Conservation (phyloP, 2,113 vertebrate species). For the Synchiropus splendidus region DNA sequence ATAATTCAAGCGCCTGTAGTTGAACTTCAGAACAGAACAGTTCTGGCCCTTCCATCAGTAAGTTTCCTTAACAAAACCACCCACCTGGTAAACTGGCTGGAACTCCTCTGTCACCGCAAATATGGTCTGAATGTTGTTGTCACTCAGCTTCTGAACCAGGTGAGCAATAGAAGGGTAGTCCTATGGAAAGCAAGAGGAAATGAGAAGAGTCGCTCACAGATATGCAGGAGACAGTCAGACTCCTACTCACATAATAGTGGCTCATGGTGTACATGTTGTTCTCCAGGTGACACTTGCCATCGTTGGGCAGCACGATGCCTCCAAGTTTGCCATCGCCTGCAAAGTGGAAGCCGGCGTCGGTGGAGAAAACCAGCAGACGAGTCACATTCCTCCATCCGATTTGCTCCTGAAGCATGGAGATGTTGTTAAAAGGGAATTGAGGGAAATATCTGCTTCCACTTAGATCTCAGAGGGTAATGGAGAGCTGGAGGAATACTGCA, state of each 20-base stretch:
- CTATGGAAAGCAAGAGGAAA: constrained; percentile 46
- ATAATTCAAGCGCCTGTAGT: too few species aligned
- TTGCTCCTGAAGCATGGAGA: constrained; percentile 71
- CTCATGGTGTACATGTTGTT: constrained; percentile 92
- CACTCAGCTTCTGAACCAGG: constrained; percentile 94
- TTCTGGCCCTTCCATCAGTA: too few species aligned
- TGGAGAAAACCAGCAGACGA: constrained; percentile 94
- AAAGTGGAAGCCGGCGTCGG: constrained; percentile 96
- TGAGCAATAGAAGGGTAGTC: constrained; percentile 98
- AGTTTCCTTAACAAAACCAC: constrained; percentile 1
- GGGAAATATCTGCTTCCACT: background rate
- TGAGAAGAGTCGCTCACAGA: background rate
- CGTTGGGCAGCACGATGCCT: constrained; percentile 95
- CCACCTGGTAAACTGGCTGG: constrained; percentile 90
- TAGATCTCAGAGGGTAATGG: background rate
- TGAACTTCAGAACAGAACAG: too few species aligned
- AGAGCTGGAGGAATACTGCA: constrained; percentile 4
- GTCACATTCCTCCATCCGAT: constrained; percentile 98
- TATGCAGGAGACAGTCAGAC: background rate
- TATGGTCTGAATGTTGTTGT: constrained; percentile 98
- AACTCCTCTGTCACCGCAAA: constrained; percentile 96
- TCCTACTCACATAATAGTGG: constrained; percentile 86
- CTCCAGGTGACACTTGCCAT: constrained; percentile 90
- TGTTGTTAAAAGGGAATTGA: background rate
- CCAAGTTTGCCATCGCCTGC: constrained; percentile 97